Base-by-base conservation (phyloP, 2,888 invertebrate genomes). In the Tiliacea citrago region DNA sequence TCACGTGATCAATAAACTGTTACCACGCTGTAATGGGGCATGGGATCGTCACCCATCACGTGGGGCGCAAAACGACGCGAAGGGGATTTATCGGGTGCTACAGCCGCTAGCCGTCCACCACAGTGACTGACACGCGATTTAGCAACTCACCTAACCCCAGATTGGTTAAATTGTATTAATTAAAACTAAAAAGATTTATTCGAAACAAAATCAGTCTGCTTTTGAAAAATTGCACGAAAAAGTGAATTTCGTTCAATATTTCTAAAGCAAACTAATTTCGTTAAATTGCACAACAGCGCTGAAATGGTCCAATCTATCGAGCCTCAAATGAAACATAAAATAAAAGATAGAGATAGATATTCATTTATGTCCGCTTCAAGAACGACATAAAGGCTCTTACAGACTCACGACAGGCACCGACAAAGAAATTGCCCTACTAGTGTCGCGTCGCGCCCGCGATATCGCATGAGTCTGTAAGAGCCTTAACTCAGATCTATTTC, bases 11-110 rank as follows among this genome's bases (percentile, higher is more conserved):
- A 57, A 79, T 69, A 83, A 73, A 67, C 60, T 58, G 69, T 71
- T 75, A 72, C 55, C 66, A 51, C 45, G 12, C 62, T 72, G 13
- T 76, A 82, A 72, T 77, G 53, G 47, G 45, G 66, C 49, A 75
- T 67, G 39, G 58, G 55, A 62, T 53, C 68, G 68, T n/a, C 51
- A 66, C 72, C 58, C 35, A 70, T 63, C 71, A 39, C 68, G 35
- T 42, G 39, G 63, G 71, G 77, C 39, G 60, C 60, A 58, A 73
- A 60, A 58, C 66, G 66, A 71, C 42, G 35, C 55, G 84, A 63
- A 69, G 60, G n/a, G 35, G 67, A 84, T 86, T 74, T 68, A 84
- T 75, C 39, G 58, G 61, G 47, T 49, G 66, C 47, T 61, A 58
- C 29, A 45, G 18, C 62, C 29, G 29, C 29, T 29, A 29, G 29